These are phyloP conservation scores for Ruditapes philippinarum DNA, from an alignment of 1,140 invertebrate species.

Conservation along the genomic window DNA sequence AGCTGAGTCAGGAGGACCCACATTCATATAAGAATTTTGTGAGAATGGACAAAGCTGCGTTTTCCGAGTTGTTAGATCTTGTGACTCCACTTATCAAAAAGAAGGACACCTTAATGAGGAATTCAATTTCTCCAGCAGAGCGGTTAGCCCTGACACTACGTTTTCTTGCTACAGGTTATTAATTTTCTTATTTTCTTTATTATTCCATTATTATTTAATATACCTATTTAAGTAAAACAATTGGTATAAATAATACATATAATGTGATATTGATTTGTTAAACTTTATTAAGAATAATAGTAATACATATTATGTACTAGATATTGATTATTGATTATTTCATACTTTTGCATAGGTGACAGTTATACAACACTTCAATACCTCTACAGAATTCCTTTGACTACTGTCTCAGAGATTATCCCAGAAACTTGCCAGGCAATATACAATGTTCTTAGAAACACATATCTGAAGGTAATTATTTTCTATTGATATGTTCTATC, in stretches of 20 bases:
- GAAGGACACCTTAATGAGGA: not conserved
- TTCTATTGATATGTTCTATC: too few species aligned
- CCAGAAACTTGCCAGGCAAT: too few species aligned
- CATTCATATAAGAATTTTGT: not conserved
- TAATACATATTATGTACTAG: too few species aligned
- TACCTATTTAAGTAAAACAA: too few species aligned
- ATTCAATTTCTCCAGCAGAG: not conserved
- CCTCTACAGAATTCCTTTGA: not conserved
- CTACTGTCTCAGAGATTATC: too few species aligned
- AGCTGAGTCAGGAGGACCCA: not conserved
- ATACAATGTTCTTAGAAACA: too few species aligned
- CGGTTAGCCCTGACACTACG: not conserved
- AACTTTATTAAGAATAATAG: not conserved
- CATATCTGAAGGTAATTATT: too few species aligned
- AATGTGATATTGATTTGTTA: not conserved
- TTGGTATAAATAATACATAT: too few species aligned
- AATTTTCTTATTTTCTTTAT: not conserved
- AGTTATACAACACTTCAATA: not conserved
- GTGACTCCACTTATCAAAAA: not conserved
- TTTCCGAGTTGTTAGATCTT: not conserved
- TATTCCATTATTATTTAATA: too few species aligned
- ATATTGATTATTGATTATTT: too few species aligned
- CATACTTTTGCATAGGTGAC: not conserved
- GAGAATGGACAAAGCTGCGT: not conserved
- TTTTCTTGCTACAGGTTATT: not conserved